Base-by-base conservation (phyloP, 1,140 invertebrate species). In the Andricus grossulariae region DNA sequence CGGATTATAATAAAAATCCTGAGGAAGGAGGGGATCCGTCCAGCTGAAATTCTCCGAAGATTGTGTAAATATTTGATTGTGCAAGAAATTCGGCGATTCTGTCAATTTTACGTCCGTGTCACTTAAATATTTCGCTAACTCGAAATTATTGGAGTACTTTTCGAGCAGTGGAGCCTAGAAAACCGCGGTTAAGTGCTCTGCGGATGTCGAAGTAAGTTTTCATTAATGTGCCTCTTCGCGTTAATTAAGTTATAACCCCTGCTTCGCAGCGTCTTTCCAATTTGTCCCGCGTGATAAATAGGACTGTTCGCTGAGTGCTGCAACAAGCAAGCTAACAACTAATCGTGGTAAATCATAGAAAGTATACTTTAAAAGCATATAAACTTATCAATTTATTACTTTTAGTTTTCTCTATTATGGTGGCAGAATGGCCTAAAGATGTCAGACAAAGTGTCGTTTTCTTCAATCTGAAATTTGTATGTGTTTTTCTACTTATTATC, bases 71-170 rank as follows among this genome's bases (percentile, higher is more conserved):
- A n/a, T n/a, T n/a, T n/a, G n/a, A n/a, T n/a, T n/a, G n/a, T 25
- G 25, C 25, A 55, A 55, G 39, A 39, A 39, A 39, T 39, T 39
- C 39, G 7, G 39, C 39, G 8, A 18, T 21, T 25, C 50, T 39
- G 50, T n/a, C 32, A 74, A 50, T 82, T 77, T 75, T 72, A 83
- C 74, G 76, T 78, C 51, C 50, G 57, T 79, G 77, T 82, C 80
- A 78, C 72, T 74, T 78, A 57, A 70, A 78, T 77, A 74, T 83
- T 76, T 81, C 57, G 78, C 81, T 83, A 86, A 84, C 80, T 80
- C 75, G 82, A 83, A 86, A 78, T 86, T 86, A 86, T 86, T 80
- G 84, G 73, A 80, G 81, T 85, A 86, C 85, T 86, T 85, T 81
- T 77, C 77, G 79, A 80, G 75, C 79, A 79, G 75, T 74, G 82